Conservation (phyloP, 2,113 vertebrate genomes). For the Desmodus rotundus region DNA sequence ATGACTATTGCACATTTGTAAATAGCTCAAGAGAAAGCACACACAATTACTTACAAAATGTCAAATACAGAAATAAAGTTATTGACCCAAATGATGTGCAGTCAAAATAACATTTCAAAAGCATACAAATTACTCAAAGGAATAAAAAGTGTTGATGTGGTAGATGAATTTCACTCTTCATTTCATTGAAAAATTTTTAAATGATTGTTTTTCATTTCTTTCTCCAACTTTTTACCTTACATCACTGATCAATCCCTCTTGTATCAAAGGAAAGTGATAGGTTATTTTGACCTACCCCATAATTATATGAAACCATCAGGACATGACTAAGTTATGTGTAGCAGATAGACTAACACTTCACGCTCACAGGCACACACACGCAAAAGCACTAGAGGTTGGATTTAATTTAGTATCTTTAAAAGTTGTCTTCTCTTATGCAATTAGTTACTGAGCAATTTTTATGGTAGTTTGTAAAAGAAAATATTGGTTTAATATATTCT, state of each 20-base stretch:
- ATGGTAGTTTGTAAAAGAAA: background rate
- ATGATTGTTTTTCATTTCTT: conserved; percentile 2
- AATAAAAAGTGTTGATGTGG: background rate
- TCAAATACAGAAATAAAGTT: background rate
- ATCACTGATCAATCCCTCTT: background rate
- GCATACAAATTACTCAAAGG: background rate
- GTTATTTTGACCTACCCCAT: background rate
- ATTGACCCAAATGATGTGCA: background rate
- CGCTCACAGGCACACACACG: background rate
- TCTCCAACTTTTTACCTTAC: background rate
- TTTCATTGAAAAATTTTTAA: background rate
- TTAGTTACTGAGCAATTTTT: background rate
- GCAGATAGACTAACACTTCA: background rate
- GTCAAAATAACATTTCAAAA: conserved; percentile 33
- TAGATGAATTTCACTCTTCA: background rate
- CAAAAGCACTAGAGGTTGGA: background rate
- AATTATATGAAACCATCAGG: background rate
- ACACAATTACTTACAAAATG: background rate
- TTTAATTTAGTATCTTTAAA: conserved; percentile 14
- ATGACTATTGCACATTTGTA: conserved; percentile 1
- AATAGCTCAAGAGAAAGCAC: background rate
- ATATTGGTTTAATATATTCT: background rate
- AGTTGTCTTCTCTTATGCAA: background rate
- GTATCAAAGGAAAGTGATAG: background rate
- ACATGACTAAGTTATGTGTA: background rate